Conservation (phyloP, 2,113 vertebrate genomes). For the Ia io region DNA sequence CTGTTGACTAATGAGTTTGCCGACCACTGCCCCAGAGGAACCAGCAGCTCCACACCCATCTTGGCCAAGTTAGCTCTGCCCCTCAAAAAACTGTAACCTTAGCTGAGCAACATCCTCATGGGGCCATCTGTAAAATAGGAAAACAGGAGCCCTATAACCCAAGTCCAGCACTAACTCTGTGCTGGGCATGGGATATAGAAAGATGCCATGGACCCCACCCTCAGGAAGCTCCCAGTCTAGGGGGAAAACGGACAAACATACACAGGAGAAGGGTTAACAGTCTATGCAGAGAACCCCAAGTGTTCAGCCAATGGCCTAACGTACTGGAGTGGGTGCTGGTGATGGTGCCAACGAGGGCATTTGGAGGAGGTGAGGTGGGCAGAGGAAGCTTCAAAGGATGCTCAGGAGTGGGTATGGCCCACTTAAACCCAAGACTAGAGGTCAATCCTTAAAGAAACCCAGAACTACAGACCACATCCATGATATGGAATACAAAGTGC, state of each 20-base stretch:
- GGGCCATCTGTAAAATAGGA: not conserved
- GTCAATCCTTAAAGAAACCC: not conserved
- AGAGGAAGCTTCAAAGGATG: not conserved
- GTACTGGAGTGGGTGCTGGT: not conserved
- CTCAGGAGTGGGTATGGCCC: not conserved
- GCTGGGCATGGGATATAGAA: not conserved
- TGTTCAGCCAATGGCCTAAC: not conserved
- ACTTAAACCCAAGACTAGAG: not conserved
- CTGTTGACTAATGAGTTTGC: no score
- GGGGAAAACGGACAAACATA: not conserved
- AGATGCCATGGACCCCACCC: not conserved
- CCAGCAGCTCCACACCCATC: not conserved
- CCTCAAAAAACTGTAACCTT: slow-evolving; percentile 1
- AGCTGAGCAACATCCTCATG: not conserved
- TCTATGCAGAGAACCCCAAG: not conserved
- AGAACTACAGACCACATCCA: not conserved
- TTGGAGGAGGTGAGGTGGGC: not conserved
- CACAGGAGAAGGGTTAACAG: not conserved
- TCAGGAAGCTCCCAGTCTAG: not conserved
- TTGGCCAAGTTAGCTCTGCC: not conserved
- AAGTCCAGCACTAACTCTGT: not conserved
- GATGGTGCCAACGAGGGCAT: not conserved
- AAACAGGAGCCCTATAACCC: not conserved
- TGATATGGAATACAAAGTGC: not conserved
- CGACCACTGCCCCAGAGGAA: not conserved